A percentile compares a stretch with the other conserved stretches of the same genome.
phyloP scores from a whole-genome alignment of 2,797 vertebrate species.

The Falco biarmicus region DNA sequence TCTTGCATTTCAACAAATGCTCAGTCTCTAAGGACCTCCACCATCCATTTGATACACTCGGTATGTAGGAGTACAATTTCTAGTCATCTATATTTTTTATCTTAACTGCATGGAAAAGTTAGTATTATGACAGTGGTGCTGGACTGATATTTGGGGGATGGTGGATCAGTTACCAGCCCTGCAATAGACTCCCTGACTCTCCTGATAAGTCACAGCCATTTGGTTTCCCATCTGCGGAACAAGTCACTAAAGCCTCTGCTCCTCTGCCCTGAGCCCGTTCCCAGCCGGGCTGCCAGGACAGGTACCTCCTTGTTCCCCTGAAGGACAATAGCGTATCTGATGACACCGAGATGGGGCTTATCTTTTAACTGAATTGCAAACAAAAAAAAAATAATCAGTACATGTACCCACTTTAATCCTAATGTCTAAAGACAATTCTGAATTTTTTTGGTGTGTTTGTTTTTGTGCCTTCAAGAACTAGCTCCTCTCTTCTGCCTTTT shows the following conservation, averaged over 20 bases:
- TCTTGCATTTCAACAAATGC: conserved; percentile 30
- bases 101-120: background rate
- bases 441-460: background rate
- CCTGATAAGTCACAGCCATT: background rate
- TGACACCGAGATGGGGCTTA: background rate
- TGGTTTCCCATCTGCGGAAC: background rate
- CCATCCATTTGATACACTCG: background rate
- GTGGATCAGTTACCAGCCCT: background rate
- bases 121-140: background rate
- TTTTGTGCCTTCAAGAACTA: background rate
- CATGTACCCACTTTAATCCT: background rate
- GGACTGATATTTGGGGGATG: background rate
- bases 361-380: background rate
- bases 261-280: background rate
- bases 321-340: background rate
- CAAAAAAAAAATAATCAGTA: background rate
- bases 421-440: background rate
- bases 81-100: background rate
- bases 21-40: background rate
- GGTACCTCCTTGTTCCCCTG: background rate
- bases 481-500: background rate
- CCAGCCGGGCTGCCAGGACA: background rate
- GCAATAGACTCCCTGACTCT: background rate
- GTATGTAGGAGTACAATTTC: conserved; percentile 6
- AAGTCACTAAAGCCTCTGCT: background rate